Evolutionary conservation across 1,140 invertebrate species (phyloP).

Genomic region (Zaprionus nigranus): DNA sequence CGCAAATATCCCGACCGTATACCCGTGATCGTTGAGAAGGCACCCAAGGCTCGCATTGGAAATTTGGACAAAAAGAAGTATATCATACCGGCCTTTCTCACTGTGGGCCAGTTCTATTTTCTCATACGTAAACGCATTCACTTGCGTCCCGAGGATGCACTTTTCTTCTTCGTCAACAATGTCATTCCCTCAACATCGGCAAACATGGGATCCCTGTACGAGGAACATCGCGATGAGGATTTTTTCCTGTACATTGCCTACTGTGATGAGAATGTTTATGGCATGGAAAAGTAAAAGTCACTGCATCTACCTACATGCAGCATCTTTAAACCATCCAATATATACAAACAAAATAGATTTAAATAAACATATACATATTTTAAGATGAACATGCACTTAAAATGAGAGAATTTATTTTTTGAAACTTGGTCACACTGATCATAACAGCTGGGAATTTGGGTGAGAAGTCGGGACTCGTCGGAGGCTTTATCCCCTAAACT

Average conservation of each 20-base stretch:
- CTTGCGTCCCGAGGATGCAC: conserved; percentile 98
- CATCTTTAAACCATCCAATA: conserved; percentile 37
- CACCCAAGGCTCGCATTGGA: conserved; percentile 98
- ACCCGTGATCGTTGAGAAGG: conserved; percentile 99
- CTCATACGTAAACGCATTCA: conserved; percentile 98
- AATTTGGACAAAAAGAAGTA: conserved; percentile 99
- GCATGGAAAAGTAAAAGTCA: conserved; percentile 83
- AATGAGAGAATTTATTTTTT: too few relatives aligned
- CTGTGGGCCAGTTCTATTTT: conserved; percentile 99
- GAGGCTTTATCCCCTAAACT: too few relatives aligned
- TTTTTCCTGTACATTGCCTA: conserved; percentile 99
- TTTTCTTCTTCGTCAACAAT: conserved; percentile 99
- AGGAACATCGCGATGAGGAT: conserved; percentile 99
- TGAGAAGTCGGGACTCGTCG: too few relatives aligned
- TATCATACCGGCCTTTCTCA: conserved; percentile 98
- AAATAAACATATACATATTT: conserved; percentile 71
- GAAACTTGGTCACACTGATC: too few relatives aligned
- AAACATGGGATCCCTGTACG: conserved; percentile 99
- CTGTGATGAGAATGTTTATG: conserved; percentile 99
- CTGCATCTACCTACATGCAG: conserved; percentile 30
- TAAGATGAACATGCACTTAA: conserved; percentile 71
- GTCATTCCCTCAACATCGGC: conserved; percentile 99
- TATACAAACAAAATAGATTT: conserved; percentile 63
- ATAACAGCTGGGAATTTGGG: too few relatives aligned
- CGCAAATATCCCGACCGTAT: conserved; percentile 98